A percentile compares a stretch with the other conserved stretches of the same genome.
These are phyloP conservation scores for Euspilapteryx auroguttella DNA, from an alignment of 2,888 invertebrate species.

Conservation along the genomic window DNA sequence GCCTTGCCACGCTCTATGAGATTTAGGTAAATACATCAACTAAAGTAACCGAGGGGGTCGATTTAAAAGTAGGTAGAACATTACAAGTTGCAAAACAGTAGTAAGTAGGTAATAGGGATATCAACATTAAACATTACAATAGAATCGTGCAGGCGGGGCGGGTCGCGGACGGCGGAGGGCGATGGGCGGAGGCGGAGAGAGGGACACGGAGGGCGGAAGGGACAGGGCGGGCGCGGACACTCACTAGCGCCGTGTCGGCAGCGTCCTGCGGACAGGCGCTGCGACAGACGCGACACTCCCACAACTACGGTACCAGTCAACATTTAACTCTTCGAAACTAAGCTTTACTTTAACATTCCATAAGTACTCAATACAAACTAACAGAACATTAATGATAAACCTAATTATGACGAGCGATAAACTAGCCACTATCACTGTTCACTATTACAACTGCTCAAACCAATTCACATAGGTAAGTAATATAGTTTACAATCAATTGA, in stretches of 20 bases:
- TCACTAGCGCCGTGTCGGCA: neutral
- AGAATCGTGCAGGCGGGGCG: constrained; percentile 50
- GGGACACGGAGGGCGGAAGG: constrained; percentile 10
- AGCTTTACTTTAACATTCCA: constrained; percentile 57
- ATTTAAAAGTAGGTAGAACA: constrained; percentile 48
- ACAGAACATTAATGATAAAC: constrained; percentile 56
- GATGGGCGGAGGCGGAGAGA: constrained; percentile 8
- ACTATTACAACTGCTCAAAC: constrained; percentile 54
- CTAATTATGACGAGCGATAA: constrained; percentile 54
- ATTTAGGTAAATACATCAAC: constrained; percentile 52
- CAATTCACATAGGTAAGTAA: constrained; percentile 28
- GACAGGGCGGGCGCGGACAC: constrained; percentile 9
- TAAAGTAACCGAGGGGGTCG: constrained; percentile 55
- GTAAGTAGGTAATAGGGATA: too few species aligned
- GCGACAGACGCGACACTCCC: constrained; percentile 31
- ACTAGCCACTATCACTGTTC: constrained; percentile 60
- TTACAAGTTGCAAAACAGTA: constrained; percentile 53
- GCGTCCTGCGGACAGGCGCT: constrained; percentile 1
- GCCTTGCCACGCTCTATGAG: constrained; percentile 71
- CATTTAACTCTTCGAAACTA: constrained; percentile 54
- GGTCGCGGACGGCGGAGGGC: constrained; percentile 13
- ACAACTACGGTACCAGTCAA: constrained; percentile 57
- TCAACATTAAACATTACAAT: constrained; percentile 46
- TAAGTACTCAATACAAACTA: constrained; percentile 33
- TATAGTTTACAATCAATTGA: constrained; percentile 55